Percentiles rank a stretch among this genome's conserved stretches.
Conservation (phyloP, 2,113 vertebrate genomes). For the Gadus chalcogrammus region DNA sequence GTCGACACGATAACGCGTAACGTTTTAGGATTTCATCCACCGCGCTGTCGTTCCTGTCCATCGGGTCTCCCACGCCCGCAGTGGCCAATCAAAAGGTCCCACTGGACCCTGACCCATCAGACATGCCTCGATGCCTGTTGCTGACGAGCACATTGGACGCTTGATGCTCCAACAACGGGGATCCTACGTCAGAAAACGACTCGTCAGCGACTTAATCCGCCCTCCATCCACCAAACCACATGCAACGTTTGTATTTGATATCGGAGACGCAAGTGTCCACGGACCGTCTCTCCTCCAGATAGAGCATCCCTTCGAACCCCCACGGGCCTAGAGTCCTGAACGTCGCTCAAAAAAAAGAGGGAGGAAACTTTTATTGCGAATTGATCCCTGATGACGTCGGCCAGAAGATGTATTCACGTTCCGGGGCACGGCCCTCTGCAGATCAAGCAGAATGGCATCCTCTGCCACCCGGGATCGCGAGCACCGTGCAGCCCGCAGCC, state of each 20-base stretch:
- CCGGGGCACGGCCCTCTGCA: background rate
- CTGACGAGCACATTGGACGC: background rate
- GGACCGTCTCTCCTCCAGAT: too few relatives aligned
- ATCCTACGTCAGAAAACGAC: conserved; percentile 6
- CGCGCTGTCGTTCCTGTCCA: too few relatives aligned
- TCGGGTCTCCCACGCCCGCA: too few relatives aligned
- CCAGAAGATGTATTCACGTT: background rate
- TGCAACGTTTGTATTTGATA: background rate
- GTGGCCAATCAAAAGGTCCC: background rate
- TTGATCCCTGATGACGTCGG: background rate
- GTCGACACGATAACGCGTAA: too few relatives aligned
- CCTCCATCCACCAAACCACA: background rate
- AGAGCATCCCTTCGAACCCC: too few relatives aligned
- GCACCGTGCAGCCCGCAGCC: too few relatives aligned
- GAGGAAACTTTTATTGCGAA: background rate
- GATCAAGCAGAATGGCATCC: too few relatives aligned
- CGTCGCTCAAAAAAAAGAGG: background rate
- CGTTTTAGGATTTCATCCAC: too few relatives aligned
- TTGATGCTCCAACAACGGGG: background rate
- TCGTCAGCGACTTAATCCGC: conserved; percentile 34
- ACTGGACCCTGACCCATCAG: background rate
- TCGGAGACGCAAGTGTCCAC: too few relatives aligned
- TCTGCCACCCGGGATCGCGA: too few relatives aligned
- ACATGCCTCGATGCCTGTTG: conserved; percentile 2
- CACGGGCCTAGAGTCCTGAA: too few relatives aligned